Conservation (phyloP, 2,888 invertebrate species). For the Anodontia alba region DNA sequence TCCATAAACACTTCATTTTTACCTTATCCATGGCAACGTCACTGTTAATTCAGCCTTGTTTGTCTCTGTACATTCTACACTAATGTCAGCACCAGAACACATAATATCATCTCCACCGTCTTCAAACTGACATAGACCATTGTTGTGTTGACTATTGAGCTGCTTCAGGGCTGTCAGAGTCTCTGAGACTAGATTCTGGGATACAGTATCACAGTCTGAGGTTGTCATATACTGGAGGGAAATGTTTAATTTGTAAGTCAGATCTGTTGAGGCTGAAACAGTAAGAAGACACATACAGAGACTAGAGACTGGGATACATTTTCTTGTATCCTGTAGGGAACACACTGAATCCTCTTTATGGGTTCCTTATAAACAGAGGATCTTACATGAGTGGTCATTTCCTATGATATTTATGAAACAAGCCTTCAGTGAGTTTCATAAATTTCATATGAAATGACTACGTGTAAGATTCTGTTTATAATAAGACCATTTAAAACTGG, state of each 20-base stretch:
- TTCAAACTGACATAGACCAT: conserved; percentile 34
- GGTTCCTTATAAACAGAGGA: too few species aligned
- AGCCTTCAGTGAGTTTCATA: too few species aligned
- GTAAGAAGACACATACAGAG: too few species aligned
- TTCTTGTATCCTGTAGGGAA: too few species aligned
- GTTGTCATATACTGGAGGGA: conserved; percentile 18
- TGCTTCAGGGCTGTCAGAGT: background rate
- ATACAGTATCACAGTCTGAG: conserved; percentile 8
- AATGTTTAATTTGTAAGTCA: conserved; percentile 1
- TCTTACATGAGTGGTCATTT: too few species aligned
- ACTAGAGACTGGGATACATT: too few species aligned
- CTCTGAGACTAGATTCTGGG: background rate
- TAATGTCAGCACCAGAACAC: conserved; percentile 24
- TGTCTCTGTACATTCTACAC: conserved; percentile 18
- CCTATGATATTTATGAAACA: too few species aligned
- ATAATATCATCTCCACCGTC: conserved; percentile 22
- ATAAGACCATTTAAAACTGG: too few species aligned
- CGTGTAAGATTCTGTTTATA: too few species aligned
- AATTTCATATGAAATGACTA: too few species aligned
- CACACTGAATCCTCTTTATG: too few species aligned
- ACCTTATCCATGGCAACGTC: background rate
- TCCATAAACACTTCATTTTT: too few species aligned
- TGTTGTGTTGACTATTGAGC: conserved; percentile 26
- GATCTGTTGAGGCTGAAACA: conserved; percentile 2
- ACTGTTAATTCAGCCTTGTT: conserved; percentile 21